Percentiles rank a stretch among this genome's conserved stretches.
phyloP scores from a whole-genome alignment of 2,888 invertebrate genomes.

The Linhomoeus sp. region DNA sequence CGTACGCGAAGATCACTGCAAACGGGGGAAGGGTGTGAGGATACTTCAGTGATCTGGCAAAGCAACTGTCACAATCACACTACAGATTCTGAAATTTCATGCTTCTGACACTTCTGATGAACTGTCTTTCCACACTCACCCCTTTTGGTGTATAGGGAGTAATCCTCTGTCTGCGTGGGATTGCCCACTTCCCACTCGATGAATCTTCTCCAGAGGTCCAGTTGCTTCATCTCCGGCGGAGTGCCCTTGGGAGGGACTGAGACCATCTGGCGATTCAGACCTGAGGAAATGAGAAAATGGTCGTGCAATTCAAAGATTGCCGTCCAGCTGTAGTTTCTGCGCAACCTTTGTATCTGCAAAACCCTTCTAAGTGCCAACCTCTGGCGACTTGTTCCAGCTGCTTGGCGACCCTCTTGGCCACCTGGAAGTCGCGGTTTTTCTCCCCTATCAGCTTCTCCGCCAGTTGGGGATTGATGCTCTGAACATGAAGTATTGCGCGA shows the following conservation, averaged over 20 bases:
- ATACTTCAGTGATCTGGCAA: background rate
- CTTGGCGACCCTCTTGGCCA: constrained; percentile 61
- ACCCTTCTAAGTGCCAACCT: too few species aligned
- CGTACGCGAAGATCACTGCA: constrained; percentile 87
- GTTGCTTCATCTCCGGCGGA: constrained; percentile 32
- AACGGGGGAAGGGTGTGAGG: constrained; percentile 3
- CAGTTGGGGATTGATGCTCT: constrained; percentile 63
- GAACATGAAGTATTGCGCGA: constrained; percentile 21
- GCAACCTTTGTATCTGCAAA: too few species aligned
- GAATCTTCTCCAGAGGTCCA: constrained; percentile 96
- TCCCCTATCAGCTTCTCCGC: constrained; percentile 97
- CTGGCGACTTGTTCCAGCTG: constrained; percentile 83
- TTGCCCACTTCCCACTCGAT: constrained; percentile 92
- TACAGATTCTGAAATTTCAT: too few species aligned
- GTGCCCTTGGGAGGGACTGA: constrained; percentile 69
- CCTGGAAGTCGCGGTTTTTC: constrained; percentile 87
- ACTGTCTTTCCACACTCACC: too few species aligned
- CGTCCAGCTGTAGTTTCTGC: too few species aligned
- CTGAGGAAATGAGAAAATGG: background rate
- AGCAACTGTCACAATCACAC: background rate
- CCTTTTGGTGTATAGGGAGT: constrained; percentile 66
- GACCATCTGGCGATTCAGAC: constrained; percentile 34
- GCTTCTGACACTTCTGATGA: too few species aligned
- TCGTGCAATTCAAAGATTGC: too few species aligned
- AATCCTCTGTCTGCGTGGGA: constrained; percentile 85